Evolutionary conservation across 2,888 invertebrate genomes (phyloP).

Genomic region (Allophyes oxyacanthae): DNA sequence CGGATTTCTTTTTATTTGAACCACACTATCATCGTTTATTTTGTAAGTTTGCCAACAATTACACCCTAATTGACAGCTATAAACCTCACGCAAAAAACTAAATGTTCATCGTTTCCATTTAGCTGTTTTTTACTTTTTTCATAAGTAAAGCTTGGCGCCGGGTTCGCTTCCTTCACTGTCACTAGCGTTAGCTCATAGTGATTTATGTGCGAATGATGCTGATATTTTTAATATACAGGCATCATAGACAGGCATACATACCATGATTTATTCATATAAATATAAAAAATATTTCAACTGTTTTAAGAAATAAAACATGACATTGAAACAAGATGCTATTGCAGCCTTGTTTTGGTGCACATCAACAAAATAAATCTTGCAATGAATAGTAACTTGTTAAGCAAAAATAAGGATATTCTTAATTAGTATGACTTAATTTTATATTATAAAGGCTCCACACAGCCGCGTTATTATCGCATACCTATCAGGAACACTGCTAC

Average conservation of each 20-base stretch:
- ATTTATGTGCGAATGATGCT: constrained; percentile 38
- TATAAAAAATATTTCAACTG: constrained; percentile 23
- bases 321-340: constrained; percentile 8
- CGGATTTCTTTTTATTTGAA: constrained; percentile 4
- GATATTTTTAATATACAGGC: constrained; percentile 34
- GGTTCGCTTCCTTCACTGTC: constrained; percentile 26
- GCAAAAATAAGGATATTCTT: no score
- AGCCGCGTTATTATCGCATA: no score
- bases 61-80: constrained; percentile 47
- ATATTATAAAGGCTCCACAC: no score
- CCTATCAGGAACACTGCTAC: no score
- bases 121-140: constrained; percentile 26
- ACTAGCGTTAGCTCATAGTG: constrained; percentile 21
- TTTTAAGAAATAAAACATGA: constrained; percentile 24
- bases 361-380: constrained; percentile 28
- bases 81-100: constrained; percentile 28
- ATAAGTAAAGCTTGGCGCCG: constrained; percentile 15
- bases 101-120: constrained; percentile 37
- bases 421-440: no score
- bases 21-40: constrained; percentile 25
- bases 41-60: constrained; percentile 43
- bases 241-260: constrained; percentile 23
- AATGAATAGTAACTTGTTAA: constrained; percentile 17
- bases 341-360: constrained; percentile 31
- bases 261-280: constrained; percentile 22